A percentile compares a stretch with the other conserved stretches of the same genome.
These are phyloP conservation scores for Eupithecia centaureata DNA, from an alignment of 2,888 invertebrate species.

Conservation along the genomic window DNA sequence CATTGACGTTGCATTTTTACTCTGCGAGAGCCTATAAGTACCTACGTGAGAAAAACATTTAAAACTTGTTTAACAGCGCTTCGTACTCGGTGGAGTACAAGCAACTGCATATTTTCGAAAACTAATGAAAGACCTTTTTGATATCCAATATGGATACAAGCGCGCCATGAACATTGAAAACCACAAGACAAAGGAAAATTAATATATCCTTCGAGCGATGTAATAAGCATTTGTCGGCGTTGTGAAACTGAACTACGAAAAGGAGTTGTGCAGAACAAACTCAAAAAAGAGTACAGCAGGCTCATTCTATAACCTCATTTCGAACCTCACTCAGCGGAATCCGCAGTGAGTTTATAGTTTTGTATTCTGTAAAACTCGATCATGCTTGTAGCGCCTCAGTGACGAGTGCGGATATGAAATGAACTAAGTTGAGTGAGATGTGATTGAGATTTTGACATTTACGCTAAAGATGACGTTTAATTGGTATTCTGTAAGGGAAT, in stretches of 20 bases:
- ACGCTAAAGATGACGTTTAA: no score
- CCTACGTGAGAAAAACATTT: background rate
- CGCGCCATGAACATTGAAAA: background rate
- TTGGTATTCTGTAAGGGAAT: no score
- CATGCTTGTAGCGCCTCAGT: no score
- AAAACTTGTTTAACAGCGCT: background rate
- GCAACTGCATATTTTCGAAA: background rate
- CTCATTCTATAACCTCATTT: no score
- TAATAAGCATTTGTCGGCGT: background rate
- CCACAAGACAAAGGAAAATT: background rate
- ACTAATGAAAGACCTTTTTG: background rate
- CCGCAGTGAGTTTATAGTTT: no score
- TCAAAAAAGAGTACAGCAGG: slow-evolving; percentile 2
- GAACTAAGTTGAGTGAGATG: no score
- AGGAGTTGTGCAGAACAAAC: background rate
- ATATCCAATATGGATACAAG: background rate
- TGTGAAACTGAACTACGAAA: background rate
- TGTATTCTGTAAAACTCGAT: no score
- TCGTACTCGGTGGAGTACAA: background rate
- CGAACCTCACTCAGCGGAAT: no score
- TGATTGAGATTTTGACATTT: no score
- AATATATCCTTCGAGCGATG: slow-evolving; percentile 1
- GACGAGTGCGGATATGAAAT: no score
- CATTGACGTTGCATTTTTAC: background rate
- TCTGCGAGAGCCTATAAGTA: background rate